Conservation (phyloP, 2,797 vertebrate genomes). For the Ambastaia sidthimunki region DNA sequence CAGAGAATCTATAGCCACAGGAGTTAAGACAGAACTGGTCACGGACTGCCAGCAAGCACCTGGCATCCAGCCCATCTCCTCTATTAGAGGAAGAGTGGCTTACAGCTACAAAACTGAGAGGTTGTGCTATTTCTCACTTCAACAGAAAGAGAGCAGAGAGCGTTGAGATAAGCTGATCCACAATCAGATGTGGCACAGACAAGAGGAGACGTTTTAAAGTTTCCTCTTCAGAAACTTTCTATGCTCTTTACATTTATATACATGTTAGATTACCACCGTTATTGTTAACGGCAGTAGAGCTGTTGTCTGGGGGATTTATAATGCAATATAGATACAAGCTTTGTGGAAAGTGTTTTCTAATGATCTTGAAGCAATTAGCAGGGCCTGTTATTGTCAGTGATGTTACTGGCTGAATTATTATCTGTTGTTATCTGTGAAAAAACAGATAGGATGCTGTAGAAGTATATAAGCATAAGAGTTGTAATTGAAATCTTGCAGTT, state of each 20-base stretch:
- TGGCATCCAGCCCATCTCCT: slow-evolving; percentile 57
- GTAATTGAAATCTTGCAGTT: neutral
- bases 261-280: slow-evolving; percentile 5
- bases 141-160: slow-evolving; percentile 41
- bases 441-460: neutral
- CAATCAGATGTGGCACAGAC: slow-evolving; percentile 19
- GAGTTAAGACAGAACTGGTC: slow-evolving; percentile 47
- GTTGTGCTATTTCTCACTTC: slow-evolving; percentile 42
- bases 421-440: neutral
- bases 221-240: neutral
- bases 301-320: neutral
- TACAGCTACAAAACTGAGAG: slow-evolving; percentile 33
- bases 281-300: neutral
- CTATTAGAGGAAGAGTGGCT: slow-evolving; percentile 55
- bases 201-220: slow-evolving; percentile 8
- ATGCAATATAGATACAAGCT: neutral
- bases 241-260: neutral
- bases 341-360: neutral
- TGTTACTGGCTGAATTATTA: slow-evolving; percentile 7
- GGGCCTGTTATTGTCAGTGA: neutral
- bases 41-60: slow-evolving; percentile 37
- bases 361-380: neutral
- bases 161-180: slow-evolving; percentile 21
- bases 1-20: slow-evolving; percentile 49
- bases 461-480: neutral